A percentile compares a stretch with the other conserved stretches of the same genome.
Conservation (phyloP, 2,888 invertebrate genomes). For the Agonopterix arenella region DNA sequence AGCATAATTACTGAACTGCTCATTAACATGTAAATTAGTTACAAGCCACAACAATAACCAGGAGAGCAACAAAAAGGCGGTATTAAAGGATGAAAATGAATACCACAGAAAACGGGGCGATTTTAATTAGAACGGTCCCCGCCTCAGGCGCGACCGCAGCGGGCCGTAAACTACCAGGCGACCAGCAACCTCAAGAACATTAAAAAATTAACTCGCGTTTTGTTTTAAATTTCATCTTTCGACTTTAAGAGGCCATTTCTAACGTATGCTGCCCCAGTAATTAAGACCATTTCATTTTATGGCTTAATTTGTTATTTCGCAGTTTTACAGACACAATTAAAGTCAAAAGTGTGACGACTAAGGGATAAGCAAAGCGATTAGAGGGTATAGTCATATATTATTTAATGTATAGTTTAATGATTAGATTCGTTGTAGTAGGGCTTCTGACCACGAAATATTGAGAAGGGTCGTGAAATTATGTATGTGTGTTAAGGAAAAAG, state of each 20-base stretch:
- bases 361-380: too few relatives aligned
- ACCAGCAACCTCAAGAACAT: slow-evolving; percentile 22
- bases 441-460: slow-evolving; percentile 4
- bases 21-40: slow-evolving; percentile 74
- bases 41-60: slow-evolving; percentile 65
- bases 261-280: slow-evolving; percentile 27
- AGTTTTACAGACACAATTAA: slow-evolving; percentile 4
- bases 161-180: slow-evolving; percentile 39
- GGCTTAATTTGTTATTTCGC: slow-evolving; percentile 9
- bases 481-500: slow-evolving; percentile 34
- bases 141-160: slow-evolving; percentile 61
- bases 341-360: too few relatives aligned
- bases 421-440: too few relatives aligned
- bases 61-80: slow-evolving; percentile 60
- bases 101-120: slow-evolving; percentile 65
- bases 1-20: slow-evolving; percentile 47
- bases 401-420: too few relatives aligned
- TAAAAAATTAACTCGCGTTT: slow-evolving; percentile 36
- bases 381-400: too few relatives aligned
- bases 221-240: slow-evolving; percentile 24
- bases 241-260: slow-evolving; percentile 26
- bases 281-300: slow-evolving; percentile 19
- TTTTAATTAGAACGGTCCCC: slow-evolving; percentile 67
- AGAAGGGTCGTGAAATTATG: slow-evolving; percentile 19
- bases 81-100: slow-evolving; percentile 69